Conservation (phyloP, 2,888 invertebrate genomes). For the Caenorhabditis zanzibari region DNA sequence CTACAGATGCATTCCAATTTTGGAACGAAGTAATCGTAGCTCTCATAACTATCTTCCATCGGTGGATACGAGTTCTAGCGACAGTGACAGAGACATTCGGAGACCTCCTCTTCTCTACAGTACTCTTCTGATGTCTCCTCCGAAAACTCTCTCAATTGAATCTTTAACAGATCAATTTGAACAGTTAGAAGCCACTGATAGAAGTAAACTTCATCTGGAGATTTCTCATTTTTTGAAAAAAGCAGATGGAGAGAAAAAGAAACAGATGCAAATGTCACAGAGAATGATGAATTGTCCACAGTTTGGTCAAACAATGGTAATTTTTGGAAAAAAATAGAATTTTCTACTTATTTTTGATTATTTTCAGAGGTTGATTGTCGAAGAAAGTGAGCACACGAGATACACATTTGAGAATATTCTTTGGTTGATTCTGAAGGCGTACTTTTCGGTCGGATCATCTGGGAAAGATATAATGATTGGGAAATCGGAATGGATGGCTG, state of each 20-base stretch:
- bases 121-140: conserved; percentile 30
- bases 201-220: conserved; percentile 46
- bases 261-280: conserved; percentile 49
- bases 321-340: neutral
- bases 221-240: conserved; percentile 58
- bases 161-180: conserved; percentile 31
- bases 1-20: conserved; percentile 60
- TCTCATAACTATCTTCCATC: conserved; percentile 39
- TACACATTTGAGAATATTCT: conserved; percentile 76
- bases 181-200: conserved; percentile 35
- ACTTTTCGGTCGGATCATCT: conserved; percentile 68
- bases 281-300: conserved; percentile 51
- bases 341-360: neutral
- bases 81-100: conserved; percentile 25
- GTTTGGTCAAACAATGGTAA: conserved; percentile 53
- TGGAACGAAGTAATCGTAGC: conserved; percentile 26
- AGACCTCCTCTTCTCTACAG: conserved; percentile 44
- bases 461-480: conserved; percentile 55
- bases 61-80: conserved; percentile 21
- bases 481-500: conserved; percentile 52
- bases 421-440: conserved; percentile 80
- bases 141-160: conserved; percentile 27
- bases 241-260: conserved; percentile 47
- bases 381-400: conserved; percentile 60
- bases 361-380: conserved; percentile 76